These are phyloP conservation scores for Capitella teleta DNA, from an alignment of 1,140 invertebrate species.

Conservation along the genomic window DNA sequence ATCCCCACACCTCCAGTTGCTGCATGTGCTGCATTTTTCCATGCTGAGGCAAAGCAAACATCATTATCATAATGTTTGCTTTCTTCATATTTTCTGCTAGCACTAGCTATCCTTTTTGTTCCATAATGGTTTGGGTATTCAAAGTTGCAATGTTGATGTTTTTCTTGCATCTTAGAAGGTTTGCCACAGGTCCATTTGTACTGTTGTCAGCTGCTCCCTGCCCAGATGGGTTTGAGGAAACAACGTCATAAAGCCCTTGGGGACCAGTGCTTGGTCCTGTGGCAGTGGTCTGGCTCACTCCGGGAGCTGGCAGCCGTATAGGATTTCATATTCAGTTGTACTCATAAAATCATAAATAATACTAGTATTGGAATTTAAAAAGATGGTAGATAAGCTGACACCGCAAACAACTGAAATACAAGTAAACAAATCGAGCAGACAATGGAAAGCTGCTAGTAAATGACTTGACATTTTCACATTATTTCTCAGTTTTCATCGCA, in stretches of 20 bases:
- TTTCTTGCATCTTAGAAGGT: not conserved
- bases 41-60: not conserved
- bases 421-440: no score
- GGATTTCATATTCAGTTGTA: no score
- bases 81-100: constrained; percentile 1
- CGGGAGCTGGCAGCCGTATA: not conserved
- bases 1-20: not conserved
- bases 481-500: no score
- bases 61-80: not conserved
- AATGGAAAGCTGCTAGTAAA: no score
- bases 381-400: no score
- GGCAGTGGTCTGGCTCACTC: not conserved
- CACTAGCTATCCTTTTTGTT: not conserved
- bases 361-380: no score
- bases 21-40: not conserved
- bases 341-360: no score
- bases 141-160: not conserved
- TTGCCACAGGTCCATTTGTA: not conserved
- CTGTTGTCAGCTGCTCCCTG: not conserved
- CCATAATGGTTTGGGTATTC: not conserved
- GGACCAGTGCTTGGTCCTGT: not conserved
- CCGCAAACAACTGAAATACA: no score
- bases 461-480: no score
- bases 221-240: not conserved
- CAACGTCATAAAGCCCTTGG: not conserved